Evolutionary conservation across 2,797 vertebrate species (phyloP).

Genomic region (Pitangus sulphuratus): DNA sequence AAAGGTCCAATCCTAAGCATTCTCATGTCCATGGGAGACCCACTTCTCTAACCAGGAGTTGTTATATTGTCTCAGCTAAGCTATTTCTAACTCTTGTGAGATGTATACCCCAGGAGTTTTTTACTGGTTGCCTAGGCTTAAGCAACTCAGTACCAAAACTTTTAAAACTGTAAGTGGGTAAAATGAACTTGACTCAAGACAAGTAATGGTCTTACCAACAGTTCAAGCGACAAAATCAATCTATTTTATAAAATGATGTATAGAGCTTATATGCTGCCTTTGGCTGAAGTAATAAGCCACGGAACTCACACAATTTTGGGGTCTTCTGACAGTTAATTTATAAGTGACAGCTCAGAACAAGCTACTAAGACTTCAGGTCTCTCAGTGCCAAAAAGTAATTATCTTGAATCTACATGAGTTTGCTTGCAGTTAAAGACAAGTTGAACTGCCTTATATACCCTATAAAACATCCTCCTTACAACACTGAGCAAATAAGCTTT

Average conservation of each 20-base stretch:
- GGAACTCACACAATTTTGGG: neutral
- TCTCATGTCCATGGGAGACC: neutral
- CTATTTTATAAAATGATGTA: neutral
- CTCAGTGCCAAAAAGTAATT: slow-evolving; percentile 41
- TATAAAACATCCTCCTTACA: neutral
- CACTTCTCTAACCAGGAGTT: neutral
- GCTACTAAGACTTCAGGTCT: neutral
- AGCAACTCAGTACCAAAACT: neutral
- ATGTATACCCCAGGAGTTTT: neutral
- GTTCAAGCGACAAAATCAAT: neutral
- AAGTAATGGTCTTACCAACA: neutral
- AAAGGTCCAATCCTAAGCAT: neutral
- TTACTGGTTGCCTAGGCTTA: neutral
- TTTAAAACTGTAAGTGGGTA: neutral
- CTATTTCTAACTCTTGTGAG: neutral
- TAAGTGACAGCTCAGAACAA: neutral
- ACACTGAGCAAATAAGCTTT: slow-evolving; percentile 28
- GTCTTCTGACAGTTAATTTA: slow-evolving; percentile 4
- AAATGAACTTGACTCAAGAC: neutral
- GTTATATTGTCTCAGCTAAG: neutral
- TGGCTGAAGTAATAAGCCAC: neutral
- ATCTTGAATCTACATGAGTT: neutral
- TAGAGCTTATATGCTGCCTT: neutral
- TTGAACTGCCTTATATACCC: neutral
- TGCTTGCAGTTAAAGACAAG: neutral